A percentile compares a stretch with the other conserved stretches of the same genome.
phyloP scores from a whole-genome alignment of 2,113 vertebrate species.

The Glaucomys volans region DNA sequence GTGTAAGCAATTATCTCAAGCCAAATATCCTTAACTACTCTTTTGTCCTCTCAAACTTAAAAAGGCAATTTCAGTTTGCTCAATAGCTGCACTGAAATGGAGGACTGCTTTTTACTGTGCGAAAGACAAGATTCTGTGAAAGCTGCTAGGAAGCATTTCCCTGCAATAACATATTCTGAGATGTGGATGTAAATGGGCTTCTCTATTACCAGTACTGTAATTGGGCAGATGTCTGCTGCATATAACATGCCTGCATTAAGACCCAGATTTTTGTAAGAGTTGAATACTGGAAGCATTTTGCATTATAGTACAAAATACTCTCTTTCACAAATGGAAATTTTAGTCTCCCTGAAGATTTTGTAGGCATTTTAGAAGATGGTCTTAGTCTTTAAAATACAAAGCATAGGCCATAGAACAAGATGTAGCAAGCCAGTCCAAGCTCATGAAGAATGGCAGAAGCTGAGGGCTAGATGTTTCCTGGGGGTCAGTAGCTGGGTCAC shows the following conservation, averaged over 20 bases:
- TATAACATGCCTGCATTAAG: neutral
- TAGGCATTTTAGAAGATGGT: constrained; percentile 25
- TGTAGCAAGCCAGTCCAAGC: neutral
- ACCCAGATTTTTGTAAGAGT: constrained; percentile 45
- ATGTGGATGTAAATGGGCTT: constrained; percentile 33
- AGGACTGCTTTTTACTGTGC: constrained; percentile 61
- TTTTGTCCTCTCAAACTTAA: constrained; percentile 69
- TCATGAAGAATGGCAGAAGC: neutral
- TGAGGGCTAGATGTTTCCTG: neutral
- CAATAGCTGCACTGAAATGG: constrained; percentile 48
- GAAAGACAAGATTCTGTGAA: constrained; percentile 67
- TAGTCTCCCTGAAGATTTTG: neutral
- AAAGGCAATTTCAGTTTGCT: constrained; percentile 70
- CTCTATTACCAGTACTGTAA: constrained; percentile 34
- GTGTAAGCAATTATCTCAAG: constrained; percentile 65
- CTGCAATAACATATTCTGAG: constrained; percentile 53
- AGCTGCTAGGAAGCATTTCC: constrained; percentile 58
- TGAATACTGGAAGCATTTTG: constrained; percentile 35
- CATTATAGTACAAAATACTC: constrained; percentile 47
- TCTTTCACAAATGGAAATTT: constrained; percentile 53
- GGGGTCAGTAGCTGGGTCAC: too few relatives aligned
- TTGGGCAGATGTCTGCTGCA: constrained; percentile 44
- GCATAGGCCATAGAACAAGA: neutral
- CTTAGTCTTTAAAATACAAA: constrained; percentile 18
- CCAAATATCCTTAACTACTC: constrained; percentile 64